These are phyloP conservation scores for Halictus rubicundus DNA, from an alignment of 1,140 invertebrate genomes.

Conservation along the genomic window DNA sequence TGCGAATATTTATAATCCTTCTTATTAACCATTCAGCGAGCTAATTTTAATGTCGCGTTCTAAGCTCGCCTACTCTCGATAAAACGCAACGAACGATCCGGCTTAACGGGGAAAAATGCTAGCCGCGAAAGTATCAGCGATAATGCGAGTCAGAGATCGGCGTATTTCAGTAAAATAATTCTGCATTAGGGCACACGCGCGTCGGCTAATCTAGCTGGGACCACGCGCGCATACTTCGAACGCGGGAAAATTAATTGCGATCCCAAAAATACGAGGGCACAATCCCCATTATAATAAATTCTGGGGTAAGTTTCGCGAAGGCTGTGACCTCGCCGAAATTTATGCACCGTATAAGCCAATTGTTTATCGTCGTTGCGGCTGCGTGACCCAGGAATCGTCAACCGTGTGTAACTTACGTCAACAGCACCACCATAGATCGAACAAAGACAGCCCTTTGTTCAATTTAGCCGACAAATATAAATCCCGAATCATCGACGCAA, in stretches of 20 bases:
- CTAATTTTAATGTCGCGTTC: background rate
- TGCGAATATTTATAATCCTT: too few relatives aligned
- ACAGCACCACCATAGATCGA: background rate
- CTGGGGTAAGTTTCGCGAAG: constrained; percentile 38
- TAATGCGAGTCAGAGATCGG: constrained; percentile 51
- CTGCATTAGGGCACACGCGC: constrained; percentile 52
- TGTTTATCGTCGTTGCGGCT: constrained; percentile 50
- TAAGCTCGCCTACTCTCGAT: background rate
- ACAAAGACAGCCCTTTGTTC: background rate
- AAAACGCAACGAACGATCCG: constrained; percentile 24
- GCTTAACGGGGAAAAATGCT: constrained; percentile 38
- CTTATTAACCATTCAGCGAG: background rate
- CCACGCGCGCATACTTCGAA: constrained; percentile 53
- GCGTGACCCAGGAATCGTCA: constrained; percentile 27
- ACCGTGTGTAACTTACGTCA: constrained; percentile 15
- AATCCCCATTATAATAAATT: constrained; percentile 68
- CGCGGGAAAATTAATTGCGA: constrained; percentile 63
- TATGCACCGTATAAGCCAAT: constrained; percentile 60
- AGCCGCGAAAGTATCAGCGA: constrained; percentile 23
- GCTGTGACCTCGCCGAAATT: constrained; percentile 41
- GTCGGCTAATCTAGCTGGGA: constrained; percentile 59
- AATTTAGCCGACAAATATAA: background rate
- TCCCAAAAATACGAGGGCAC: constrained; percentile 67
- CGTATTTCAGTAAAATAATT: constrained; percentile 62
- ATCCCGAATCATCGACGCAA: background rate